A percentile compares a stretch with the other conserved stretches of the same genome.
These are phyloP conservation scores for Steinernema khuongi DNA, from an alignment of 1,140 invertebrate species.

Conservation along the genomic window DNA sequence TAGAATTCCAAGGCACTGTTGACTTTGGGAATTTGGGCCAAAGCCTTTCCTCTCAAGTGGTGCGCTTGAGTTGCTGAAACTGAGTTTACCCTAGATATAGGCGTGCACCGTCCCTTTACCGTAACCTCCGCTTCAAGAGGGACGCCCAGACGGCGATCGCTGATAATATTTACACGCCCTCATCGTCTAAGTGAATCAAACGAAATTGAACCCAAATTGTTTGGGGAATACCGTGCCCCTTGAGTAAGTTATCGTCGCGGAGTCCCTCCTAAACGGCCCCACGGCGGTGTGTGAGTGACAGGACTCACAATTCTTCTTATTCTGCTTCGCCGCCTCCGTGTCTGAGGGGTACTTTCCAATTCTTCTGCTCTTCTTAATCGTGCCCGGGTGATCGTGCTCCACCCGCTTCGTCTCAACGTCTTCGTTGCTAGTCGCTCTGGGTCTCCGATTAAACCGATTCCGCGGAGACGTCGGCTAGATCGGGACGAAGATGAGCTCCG, in stretches of 20 bases:
- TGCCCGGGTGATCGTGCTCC: not conserved
- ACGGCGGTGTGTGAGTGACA: not conserved
- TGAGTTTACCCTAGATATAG: no score
- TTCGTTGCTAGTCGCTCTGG: not conserved
- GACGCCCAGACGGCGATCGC: no score
- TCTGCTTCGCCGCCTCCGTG: not conserved
- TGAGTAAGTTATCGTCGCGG: not conserved
- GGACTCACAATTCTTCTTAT: not conserved
- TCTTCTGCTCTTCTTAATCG: no score
- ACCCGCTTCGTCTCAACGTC: not conserved
- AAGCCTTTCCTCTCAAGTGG: no score
- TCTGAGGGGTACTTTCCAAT: not conserved
- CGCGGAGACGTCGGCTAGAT: not conserved
- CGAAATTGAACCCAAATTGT: conserved; percentile 1
- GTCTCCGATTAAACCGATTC: not conserved
- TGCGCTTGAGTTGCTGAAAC: no score
- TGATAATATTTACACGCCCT: not conserved
- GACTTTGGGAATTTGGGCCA: no score
- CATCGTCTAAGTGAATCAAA: not conserved
- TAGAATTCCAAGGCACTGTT: no score
- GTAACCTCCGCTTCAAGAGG: no score
- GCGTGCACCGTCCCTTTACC: no score
- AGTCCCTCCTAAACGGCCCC: not conserved
- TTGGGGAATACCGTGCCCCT: not conserved
- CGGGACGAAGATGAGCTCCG: not conserved